phyloP scores from a whole-genome alignment of 2,797 vertebrate species.

The Arnoldichthys spilopterus region DNA sequence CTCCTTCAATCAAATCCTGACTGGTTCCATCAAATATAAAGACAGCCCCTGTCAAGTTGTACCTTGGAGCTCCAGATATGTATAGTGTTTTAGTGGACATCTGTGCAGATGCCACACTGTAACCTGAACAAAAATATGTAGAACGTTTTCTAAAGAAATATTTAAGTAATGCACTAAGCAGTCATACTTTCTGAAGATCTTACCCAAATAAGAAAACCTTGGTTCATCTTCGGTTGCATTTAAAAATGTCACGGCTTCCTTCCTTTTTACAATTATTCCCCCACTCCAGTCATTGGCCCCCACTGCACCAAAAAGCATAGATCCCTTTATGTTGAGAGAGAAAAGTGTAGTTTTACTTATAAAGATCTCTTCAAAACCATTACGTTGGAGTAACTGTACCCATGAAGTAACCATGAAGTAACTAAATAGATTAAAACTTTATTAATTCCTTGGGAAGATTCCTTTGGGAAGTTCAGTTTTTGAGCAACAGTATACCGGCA shows the following conservation, averaged over 20 bases:
- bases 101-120: constrained; percentile 67
- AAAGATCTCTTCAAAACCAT: background rate
- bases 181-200: constrained; percentile 24
- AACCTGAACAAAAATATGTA: constrained; percentile 65
- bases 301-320: constrained; percentile 76
- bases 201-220: constrained; percentile 79
- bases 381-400: too few relatives aligned
- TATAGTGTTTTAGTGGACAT: constrained; percentile 52
- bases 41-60: constrained; percentile 74
- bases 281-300: constrained; percentile 83
- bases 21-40: constrained; percentile 66
- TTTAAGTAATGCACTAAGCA: background rate
- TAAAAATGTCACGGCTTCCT: constrained; percentile 65
- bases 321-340: constrained; percentile 58
- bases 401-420: too few relatives aligned
- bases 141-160: background rate
- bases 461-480: too few relatives aligned
- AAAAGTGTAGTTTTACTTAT: background rate
- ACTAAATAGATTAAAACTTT: too few relatives aligned
- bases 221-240: constrained; percentile 66
- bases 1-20: constrained; percentile 68
- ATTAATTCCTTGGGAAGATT: too few relatives aligned
- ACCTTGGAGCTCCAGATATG: constrained; percentile 76
- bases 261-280: constrained; percentile 71
- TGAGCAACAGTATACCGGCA: too few relatives aligned